A percentile compares a stretch with the other conserved stretches of the same genome.
Conservation (phyloP, 1,140 invertebrate genomes). For the Magallana angulata region DNA sequence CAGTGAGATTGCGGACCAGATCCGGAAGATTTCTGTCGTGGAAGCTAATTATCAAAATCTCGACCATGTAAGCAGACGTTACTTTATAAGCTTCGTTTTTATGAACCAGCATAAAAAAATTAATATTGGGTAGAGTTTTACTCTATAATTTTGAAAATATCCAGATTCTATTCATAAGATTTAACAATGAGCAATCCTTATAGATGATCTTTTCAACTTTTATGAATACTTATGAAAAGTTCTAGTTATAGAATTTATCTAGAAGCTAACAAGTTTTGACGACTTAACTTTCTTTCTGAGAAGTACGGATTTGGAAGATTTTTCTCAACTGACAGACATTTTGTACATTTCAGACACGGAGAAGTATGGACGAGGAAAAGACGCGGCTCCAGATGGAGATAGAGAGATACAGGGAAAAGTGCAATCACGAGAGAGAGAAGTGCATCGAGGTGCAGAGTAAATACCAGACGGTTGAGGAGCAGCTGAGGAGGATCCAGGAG, state of each 20-base stretch:
- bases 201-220: too few relatives aligned
- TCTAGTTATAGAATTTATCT: too few relatives aligned
- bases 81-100: too few relatives aligned
- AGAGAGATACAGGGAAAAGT: constrained; percentile 66
- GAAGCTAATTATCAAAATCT: constrained; percentile 70
- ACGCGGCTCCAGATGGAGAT: constrained; percentile 65
- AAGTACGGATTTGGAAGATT: too few relatives aligned
- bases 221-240: too few relatives aligned
- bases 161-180: too few relatives aligned
- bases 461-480: constrained; percentile 65
- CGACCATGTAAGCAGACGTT: neutral
- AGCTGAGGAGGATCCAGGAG: constrained; percentile 60
- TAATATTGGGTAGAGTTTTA: too few relatives aligned
- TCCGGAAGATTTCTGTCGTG: constrained; percentile 68
- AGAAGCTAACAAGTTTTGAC: too few relatives aligned
- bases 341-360: constrained; percentile 61
- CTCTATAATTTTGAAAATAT: too few relatives aligned
- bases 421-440: constrained; percentile 67
- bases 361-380: constrained; percentile 68
- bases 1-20: constrained; percentile 67
- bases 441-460: constrained; percentile 70
- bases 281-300: too few relatives aligned
- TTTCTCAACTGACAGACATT: neutral
- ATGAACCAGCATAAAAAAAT: too few relatives aligned
- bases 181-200: too few relatives aligned